phyloP scores from a whole-genome alignment of 2,113 vertebrate genomes.

The Corythoichthys haematopterus region DNA sequence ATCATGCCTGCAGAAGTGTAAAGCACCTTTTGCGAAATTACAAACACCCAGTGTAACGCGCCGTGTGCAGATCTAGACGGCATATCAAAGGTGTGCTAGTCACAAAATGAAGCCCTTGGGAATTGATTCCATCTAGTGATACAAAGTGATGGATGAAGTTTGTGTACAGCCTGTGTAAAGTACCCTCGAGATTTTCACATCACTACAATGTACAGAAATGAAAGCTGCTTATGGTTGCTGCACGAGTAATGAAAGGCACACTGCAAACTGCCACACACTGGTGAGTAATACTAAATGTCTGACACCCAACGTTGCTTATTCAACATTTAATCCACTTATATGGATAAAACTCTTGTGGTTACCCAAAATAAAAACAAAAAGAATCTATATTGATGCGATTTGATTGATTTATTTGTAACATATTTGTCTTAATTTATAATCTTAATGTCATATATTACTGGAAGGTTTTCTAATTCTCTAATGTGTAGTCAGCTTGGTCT shows the following conservation, averaged over 20 bases:
- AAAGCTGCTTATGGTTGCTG: constrained; percentile 47
- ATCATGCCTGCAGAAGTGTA: no score
- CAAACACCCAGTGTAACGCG: no score
- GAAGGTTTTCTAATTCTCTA: constrained; percentile 2
- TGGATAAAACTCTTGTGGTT: neutral
- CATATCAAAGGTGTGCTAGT: no score
- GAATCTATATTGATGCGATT: neutral
- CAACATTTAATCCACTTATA: constrained; percentile 12
- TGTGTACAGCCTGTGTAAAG: constrained; percentile 32
- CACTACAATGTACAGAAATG: constrained; percentile 26
- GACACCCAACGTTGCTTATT: constrained; percentile 19
- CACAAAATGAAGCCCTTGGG: no score
- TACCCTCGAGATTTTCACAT: constrained; percentile 21
- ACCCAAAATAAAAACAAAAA: neutral
- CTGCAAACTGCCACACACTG: constrained; percentile 23
- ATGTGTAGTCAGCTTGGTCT: constrained; percentile 4
- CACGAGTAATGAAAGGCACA: constrained; percentile 50
- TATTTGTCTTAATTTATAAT: neutral
- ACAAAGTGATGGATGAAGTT: constrained; percentile 50
- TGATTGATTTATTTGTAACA: neutral
- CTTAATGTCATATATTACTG: neutral
- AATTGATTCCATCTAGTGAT: constrained; percentile 23
- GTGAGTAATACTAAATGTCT: constrained; percentile 33
- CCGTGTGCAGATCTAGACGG: no score
- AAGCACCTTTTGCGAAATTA: no score